Percentiles rank a stretch among this genome's conserved stretches.
phyloP scores from a whole-genome alignment of 2,797 vertebrate species.

The Sandelia bainsii region DNA sequence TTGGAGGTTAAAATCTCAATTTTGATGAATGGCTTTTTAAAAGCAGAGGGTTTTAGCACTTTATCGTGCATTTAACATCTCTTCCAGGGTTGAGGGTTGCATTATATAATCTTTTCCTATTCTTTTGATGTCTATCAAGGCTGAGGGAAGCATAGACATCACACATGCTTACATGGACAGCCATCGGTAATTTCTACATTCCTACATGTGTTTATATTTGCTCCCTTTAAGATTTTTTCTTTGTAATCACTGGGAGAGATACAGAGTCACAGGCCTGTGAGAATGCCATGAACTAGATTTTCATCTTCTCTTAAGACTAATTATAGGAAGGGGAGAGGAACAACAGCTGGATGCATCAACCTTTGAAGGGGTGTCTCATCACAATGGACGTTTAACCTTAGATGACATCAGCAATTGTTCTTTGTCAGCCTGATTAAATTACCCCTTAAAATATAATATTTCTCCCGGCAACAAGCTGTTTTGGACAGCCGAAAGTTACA shows the following conservation, averaged over 20 bases:
- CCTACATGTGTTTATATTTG: background rate
- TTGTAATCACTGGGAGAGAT: slow-evolving; percentile 21
- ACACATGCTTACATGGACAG: background rate
- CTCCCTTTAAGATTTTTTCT: slow-evolving; percentile 22
- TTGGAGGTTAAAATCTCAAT: slow-evolving; percentile 63
- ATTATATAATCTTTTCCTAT: slow-evolving; percentile 32
- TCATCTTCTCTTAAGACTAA: slow-evolving; percentile 66
- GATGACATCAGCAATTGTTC: slow-evolving; percentile 69
- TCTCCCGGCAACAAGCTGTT: slow-evolving; percentile 15
- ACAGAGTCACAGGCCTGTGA: slow-evolving; percentile 40
- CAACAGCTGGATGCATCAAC: slow-evolving; percentile 51
- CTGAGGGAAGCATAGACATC: slow-evolving; percentile 6
- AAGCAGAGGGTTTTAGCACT: slow-evolving; percentile 30
- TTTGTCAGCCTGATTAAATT: slow-evolving; percentile 7
- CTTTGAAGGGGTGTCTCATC: slow-evolving; percentile 76
- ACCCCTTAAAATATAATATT: background rate
- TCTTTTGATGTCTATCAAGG: slow-evolving; percentile 29
- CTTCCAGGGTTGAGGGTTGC: slow-evolving; percentile 19
- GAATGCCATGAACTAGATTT: slow-evolving; percentile 52
- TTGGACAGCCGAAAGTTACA: slow-evolving; percentile 19
- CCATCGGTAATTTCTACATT: slow-evolving; percentile 6
- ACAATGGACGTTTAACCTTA: slow-evolving; percentile 75
- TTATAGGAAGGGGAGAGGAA: slow-evolving; percentile 54
- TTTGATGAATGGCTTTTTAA: slow-evolving; percentile 56
- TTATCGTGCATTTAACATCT: slow-evolving; percentile 53